Evolutionary conservation across 2,888 invertebrate genomes (phyloP).

Genomic region (Nasonia oneida): DNA sequence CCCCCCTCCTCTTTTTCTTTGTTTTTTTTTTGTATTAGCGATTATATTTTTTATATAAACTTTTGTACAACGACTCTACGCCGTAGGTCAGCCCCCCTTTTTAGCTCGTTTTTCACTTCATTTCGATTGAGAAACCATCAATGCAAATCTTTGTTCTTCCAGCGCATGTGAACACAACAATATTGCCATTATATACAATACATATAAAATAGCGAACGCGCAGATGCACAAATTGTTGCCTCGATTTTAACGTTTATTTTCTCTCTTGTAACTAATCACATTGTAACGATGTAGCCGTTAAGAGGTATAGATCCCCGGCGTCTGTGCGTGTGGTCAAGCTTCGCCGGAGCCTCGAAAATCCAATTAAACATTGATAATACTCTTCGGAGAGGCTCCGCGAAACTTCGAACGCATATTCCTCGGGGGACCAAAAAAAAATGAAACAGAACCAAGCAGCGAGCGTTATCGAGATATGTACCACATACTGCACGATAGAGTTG

Average conservation of each 20-base stretch:
- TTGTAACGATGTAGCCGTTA: conserved; percentile 32
- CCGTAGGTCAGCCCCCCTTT: conserved; percentile 22
- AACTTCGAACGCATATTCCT: not conserved
- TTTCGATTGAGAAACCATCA: conserved; percentile 10
- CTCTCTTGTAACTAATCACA: not conserved
- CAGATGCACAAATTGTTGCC: conserved; percentile 38
- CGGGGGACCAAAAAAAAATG: not conserved
- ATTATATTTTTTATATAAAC: conserved; percentile 59
- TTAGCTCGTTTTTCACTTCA: conserved; percentile 26
- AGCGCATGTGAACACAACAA: conserved; percentile 15
- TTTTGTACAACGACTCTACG: conserved; percentile 49
- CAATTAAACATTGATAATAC: not conserved
- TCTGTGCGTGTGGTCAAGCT: not conserved
- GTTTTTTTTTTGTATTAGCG: conserved; percentile 45
- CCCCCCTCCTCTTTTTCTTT: not conserved
- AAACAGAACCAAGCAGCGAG: not conserved
- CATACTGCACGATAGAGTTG: not conserved
- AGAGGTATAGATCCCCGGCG: not conserved
- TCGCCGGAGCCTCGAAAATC: not conserved
- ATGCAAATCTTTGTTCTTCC: conserved; percentile 49
- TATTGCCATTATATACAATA: conserved; percentile 51
- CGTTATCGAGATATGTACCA: not conserved
- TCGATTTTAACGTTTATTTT: conserved; percentile 36
- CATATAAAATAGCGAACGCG: conserved; percentile 27
- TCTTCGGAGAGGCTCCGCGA: not conserved